Conservation (phyloP, 2,888 invertebrate species). For the Drosophila monieri region DNA sequence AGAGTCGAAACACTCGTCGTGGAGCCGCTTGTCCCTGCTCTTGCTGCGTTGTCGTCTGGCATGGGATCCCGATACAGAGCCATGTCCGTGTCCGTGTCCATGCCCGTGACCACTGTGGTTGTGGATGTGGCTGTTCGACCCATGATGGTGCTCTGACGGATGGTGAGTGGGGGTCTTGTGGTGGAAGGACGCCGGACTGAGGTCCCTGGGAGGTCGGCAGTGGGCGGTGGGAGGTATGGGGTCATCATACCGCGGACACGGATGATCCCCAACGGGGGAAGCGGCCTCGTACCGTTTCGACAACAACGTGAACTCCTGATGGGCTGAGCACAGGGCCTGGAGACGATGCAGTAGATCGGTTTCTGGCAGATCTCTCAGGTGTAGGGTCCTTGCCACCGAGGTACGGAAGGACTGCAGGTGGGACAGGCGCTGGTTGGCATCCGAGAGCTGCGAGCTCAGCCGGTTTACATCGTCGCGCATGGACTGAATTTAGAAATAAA, state of each 20-base stretch:
- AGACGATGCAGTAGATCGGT: constrained; percentile 91
- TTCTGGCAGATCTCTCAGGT: constrained; percentile 90
- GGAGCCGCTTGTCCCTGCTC: constrained; percentile 74
- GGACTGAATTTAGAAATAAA: constrained; percentile 84
- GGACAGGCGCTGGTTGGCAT: constrained; percentile 90
- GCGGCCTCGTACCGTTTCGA: constrained; percentile 89
- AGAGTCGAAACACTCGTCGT: constrained; percentile 69
- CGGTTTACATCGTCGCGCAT: constrained; percentile 91
- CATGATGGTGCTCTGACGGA: constrained; percentile 37
- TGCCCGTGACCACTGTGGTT: constrained; percentile 30
- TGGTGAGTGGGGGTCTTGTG: constrained; percentile 24
- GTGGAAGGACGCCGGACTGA: constrained; percentile 59
- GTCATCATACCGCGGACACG: constrained; percentile 82
- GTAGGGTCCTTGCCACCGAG: constrained; percentile 89
- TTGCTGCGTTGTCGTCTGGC: constrained; percentile 66
- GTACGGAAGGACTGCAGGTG: constrained; percentile 91
- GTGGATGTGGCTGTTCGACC: constrained; percentile 41
- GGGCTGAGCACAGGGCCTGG: constrained; percentile 93
- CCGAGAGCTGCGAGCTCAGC: constrained; percentile 89
- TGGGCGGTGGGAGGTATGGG: constrained; percentile 79
- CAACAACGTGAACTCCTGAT: constrained; percentile 93
- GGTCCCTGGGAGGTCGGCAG: constrained; percentile 80
- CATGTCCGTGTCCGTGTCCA: constrained; percentile 33
- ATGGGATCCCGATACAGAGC: constrained; percentile 2
- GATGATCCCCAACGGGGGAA: constrained; percentile 83